Evolutionary conservation across 2,888 invertebrate species (phyloP), one percentile per base, ranked within the genome.

Genomic region (Bimastos eiseni): DNA sequence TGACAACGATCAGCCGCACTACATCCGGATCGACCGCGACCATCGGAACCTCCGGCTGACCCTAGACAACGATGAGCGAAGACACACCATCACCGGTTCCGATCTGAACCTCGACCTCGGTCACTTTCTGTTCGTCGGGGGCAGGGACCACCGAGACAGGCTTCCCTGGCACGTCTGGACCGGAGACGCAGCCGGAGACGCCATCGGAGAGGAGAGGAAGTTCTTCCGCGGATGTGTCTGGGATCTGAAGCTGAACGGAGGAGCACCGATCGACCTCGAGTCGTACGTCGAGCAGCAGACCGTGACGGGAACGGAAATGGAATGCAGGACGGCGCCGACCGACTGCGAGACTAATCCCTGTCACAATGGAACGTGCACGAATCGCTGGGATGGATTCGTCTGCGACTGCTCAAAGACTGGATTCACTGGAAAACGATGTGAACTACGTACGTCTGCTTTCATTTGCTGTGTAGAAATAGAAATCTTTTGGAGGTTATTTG

Each of bases 121-220:
- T 19, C 89, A 91, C 3, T 89, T 89, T 91, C 90, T 93, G 41
- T 94, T 93, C 90, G 90, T 94, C 24, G 94, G 94, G 17, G 92
- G 92, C 55, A 89, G 91, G 21, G 91, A 92, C 37, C 37, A 33
- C n/a, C 83, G 44, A 1, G 90, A 41, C 6, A 83, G 90, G 11
- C 91, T 94, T 33, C 94, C 95, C 2, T 95, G 95, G 95, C 92
- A 94, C 41, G 91, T 94, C 21, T 95, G 94, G 93, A 90, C 93
- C 13, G 83, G 91, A 5, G 83, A 89, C 38, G 37, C 86, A 19
- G 86, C 86, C 17, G 86, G 86, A 36, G 37, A 70, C 24, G 93
- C 94, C 34, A 34, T 86, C n/a, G 86, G 86, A 6, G 86, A 24
- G 93, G 91, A 93, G 13, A 93, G 83, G 21, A 91, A 91, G 44